Evolutionary conservation across 2,113 vertebrate genomes (phyloP).

Genomic region (Oncorhynchus kisutch): DNA sequence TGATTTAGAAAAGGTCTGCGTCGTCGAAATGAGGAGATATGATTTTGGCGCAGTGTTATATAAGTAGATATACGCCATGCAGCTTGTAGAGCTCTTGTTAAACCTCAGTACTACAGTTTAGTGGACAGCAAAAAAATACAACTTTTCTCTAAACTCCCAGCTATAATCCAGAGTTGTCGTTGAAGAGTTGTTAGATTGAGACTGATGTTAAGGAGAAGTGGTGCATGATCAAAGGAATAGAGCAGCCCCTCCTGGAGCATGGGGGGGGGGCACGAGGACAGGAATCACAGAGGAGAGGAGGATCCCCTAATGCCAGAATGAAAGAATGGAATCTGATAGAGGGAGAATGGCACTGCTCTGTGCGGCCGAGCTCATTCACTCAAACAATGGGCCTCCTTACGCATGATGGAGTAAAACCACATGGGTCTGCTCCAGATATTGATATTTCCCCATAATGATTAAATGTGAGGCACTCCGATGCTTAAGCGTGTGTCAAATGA

Average conservation of each 20-base stretch:
- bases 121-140: not conserved
- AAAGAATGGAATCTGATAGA: not conserved
- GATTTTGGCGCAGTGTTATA: conserved; percentile 11
- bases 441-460: no score
- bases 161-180: not conserved
- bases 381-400: no score
- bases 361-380: no score
- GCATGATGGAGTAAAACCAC: no score
- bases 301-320: not conserved
- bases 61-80: not conserved
- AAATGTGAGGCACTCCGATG: no score
- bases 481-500: no score
- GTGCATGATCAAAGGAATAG: conserved; percentile 1
- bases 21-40: not conserved
- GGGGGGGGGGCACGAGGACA: not conserved
- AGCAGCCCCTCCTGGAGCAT: not conserved
- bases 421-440: no score
- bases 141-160: not conserved
- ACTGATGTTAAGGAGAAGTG: not conserved
- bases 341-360: not conserved
- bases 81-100: not conserved
- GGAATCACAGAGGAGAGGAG: not conserved
- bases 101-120: not conserved
- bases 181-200: not conserved
- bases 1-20: not conserved